Evolutionary conservation across 1,140 invertebrate genomes (phyloP).

Genomic region (Lanistes nyassanus): DNA sequence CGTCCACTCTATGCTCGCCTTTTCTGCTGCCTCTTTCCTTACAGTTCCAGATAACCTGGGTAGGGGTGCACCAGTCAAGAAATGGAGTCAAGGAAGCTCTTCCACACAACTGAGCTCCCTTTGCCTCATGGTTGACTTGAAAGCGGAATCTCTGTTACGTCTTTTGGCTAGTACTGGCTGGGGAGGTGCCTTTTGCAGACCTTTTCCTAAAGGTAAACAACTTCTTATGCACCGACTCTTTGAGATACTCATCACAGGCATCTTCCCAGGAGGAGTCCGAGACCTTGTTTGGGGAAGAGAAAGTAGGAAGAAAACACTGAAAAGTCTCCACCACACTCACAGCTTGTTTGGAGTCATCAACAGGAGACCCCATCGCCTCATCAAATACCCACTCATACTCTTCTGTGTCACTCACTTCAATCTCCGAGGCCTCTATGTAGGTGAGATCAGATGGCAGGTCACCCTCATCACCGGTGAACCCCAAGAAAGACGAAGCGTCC

Average conservation of each 20-base stretch:
- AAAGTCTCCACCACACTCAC: not conserved
- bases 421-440: constrained; percentile 24
- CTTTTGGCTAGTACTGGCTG: not conserved
- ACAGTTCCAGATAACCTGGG: not conserved
- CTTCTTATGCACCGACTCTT: constrained; percentile 11
- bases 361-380: not conserved
- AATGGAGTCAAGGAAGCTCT: not conserved
- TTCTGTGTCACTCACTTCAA: constrained; percentile 24
- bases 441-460: constrained; percentile 26
- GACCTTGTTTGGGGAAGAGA: constrained; percentile 30
- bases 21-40: too few species aligned
- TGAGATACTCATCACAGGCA: constrained; percentile 32
- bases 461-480: constrained; percentile 16
- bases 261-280: constrained; percentile 37
- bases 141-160: not conserved
- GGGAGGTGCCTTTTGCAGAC: too few species aligned
- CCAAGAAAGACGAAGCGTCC: constrained; percentile 21
- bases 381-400: constrained; percentile 17
- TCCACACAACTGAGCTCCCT: not conserved
- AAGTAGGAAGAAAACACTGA: constrained; percentile 15
- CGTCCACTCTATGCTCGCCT: constrained; percentile 1
- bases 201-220: not conserved
- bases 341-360: not conserved
- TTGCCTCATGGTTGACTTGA: not conserved
- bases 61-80: not conserved